phyloP scores from a whole-genome alignment of 2,888 invertebrate genomes.

The Barypeithes pellucidus region DNA sequence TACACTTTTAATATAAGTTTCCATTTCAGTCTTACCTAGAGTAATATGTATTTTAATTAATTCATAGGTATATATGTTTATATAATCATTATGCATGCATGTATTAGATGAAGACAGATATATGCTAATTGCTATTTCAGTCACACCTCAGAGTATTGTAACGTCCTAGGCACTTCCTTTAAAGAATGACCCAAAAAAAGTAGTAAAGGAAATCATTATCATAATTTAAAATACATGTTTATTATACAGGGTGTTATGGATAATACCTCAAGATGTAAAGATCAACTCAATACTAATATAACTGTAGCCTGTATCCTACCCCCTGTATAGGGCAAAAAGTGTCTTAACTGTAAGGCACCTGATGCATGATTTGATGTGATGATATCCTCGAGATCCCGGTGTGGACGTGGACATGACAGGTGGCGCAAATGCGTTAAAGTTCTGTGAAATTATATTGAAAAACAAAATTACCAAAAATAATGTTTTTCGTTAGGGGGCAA shows the following conservation, averaged over 20 bases:
- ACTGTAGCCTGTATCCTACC: too few species aligned
- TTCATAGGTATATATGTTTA: not conserved
- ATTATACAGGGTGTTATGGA: conserved; percentile 12
- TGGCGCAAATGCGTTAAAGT: too few species aligned
- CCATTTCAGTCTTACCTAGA: not conserved
- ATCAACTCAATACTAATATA: too few species aligned
- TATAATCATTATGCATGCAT: conserved; percentile 9
- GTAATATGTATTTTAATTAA: conserved; percentile 14
- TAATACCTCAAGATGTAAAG: too few species aligned
- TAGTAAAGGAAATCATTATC: conserved; percentile 45
- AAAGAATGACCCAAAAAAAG: conserved; percentile 12
- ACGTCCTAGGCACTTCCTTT: conserved; percentile 39
- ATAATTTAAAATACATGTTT: conserved; percentile 43
- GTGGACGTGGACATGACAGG: too few species aligned
- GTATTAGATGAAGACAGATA: not conserved
- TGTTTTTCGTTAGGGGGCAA: too few species aligned
- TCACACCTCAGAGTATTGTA: conserved; percentile 31
- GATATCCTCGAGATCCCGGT: too few species aligned
- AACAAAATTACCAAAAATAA: too few species aligned
- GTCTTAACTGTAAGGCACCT: too few species aligned
- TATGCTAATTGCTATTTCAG: conserved; percentile 32
- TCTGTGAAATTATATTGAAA: too few species aligned
- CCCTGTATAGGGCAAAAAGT: too few species aligned
- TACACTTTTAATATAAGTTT: not conserved
- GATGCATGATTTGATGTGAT: too few species aligned